phyloP scores from a whole-genome alignment of 2,888 invertebrate species.

The Acronicta alni region DNA sequence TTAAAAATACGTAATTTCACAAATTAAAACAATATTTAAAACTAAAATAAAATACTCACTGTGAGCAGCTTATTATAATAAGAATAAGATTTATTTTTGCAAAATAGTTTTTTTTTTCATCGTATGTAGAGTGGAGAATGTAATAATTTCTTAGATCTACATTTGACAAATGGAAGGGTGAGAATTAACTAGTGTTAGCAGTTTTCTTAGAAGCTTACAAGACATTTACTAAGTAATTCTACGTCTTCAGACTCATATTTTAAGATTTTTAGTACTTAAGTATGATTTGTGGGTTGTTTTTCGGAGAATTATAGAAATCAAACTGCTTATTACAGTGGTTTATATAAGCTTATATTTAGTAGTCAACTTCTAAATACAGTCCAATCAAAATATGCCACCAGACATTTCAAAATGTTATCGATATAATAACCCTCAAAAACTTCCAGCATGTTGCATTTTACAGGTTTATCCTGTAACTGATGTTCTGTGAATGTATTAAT shows the following conservation, averaged over 20 bases:
- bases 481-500: no score
- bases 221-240: constrained; percentile 28
- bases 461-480: no score
- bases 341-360: background rate
- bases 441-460: no score
- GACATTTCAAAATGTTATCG: no score
- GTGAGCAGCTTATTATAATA: constrained; percentile 41
- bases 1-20: constrained; percentile 24
- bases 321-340: background rate
- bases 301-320: constrained; percentile 29
- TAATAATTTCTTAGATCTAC: background rate
- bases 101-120: constrained; percentile 37
- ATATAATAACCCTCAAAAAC: no score
- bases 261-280: constrained; percentile 1
- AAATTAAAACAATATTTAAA: constrained; percentile 11
- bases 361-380: no score
- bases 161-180: constrained; percentile 2
- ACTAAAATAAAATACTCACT: constrained; percentile 40
- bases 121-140: background rate
- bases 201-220: constrained; percentile 17
- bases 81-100: constrained; percentile 13
- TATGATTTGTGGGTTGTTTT: background rate
- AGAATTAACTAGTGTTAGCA: constrained; percentile 1
- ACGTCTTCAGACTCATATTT: constrained; percentile 31
- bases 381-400: no score